Evolutionary conservation across 2,113 vertebrate genomes (phyloP), one percentile per base, ranked within the genome.

Genomic region (Morone chrysops): DNA sequence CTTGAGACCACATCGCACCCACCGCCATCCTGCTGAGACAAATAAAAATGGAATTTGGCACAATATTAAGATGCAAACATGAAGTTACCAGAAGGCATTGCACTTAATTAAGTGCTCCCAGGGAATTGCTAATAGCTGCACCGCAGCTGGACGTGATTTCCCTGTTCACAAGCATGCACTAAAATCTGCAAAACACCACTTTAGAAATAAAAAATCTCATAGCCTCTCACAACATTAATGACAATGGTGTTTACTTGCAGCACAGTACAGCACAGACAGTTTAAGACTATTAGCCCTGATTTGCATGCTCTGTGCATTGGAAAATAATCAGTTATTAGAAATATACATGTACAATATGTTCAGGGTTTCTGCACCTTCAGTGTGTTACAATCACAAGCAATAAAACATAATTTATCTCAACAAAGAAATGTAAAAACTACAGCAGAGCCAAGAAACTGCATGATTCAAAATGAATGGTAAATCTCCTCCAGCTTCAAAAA

Each of bases 321-420:
- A 85, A 90, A 78, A 78, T 82, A 79, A 85, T 68, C 1, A 40
- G 48, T 57, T 38, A 65, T 77, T 60, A 47, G 40, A 88, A 83
- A 80, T 79, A 67, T 62, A 81, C 84, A 91, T 67, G 69, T 86
- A 84, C 73, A 86, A 43, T 77, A 90, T 81, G 76, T 83, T 75
- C 78, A 87, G 70, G 70, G 70, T 78, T 69, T 80, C 56, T 89
- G 68, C 77, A 85, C 70, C 80, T 89, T 91, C 83, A 83, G 74
- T 85, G 88, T 92, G 77, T 83, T 80, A 93, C 88, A 92, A 85
- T 92, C 91, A 90, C 87, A 85, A 89, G 70, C 60, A 90, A 66
- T 70, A 60, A 75, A 84, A 89, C 57, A 74, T 75, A 1, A 4
- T 83, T 88, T 45, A 60, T 75, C 22, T 80, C 67, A 68, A 41